Evolutionary conservation across 2,113 vertebrate species (phyloP), one percentile per base, ranked within the genome.

Genomic region (Pteronura brasiliensis): DNA sequence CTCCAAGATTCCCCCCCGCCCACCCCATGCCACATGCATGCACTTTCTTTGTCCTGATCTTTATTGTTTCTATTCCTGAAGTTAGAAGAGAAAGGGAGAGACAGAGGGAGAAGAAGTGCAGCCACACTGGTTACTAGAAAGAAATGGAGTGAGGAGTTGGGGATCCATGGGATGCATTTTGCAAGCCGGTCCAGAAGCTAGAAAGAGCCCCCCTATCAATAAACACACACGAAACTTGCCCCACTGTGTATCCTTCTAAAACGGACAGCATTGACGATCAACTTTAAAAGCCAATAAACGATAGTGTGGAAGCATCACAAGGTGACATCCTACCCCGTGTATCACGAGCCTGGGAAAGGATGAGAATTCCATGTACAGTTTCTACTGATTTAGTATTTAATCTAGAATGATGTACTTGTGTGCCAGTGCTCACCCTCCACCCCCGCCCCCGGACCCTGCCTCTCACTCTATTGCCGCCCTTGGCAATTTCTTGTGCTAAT

Each of bases 1-100:
- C 36, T 88, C 52, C 82, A 18, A 80, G 36, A 49, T 44, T 21
- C 92, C 27, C 39, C 39, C 42, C 29, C 10, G 47, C 8, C 59
- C 1, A 11, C 61, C 23, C 34, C 31, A 4, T 25, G 10, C 49
- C 42, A 27, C 77, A 57, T 39, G 59, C 18, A 63, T 25, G 6
- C 4, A 11, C 31, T 44, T 71, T 39, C 14, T 88, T 93, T 52
- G 34, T 80, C 80, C 34, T 65, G 49, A 34, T 55, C 31, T 34
- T 52, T 85, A 63, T 85, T 92, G 69, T 71, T 93, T 95, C 31
- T 72, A 67, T 85, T 83, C 36, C 71, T 94, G 34, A 90, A 69
- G 25, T 80, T 20, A 89, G 21, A 42, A 63, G 52, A 59, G 25
- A 39, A 81, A 34, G 63, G 18, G 9, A 29, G 23, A 25, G 7